phyloP scores from a whole-genome alignment of 1,140 invertebrate species.

The Drosophila malerkotliana region DNA sequence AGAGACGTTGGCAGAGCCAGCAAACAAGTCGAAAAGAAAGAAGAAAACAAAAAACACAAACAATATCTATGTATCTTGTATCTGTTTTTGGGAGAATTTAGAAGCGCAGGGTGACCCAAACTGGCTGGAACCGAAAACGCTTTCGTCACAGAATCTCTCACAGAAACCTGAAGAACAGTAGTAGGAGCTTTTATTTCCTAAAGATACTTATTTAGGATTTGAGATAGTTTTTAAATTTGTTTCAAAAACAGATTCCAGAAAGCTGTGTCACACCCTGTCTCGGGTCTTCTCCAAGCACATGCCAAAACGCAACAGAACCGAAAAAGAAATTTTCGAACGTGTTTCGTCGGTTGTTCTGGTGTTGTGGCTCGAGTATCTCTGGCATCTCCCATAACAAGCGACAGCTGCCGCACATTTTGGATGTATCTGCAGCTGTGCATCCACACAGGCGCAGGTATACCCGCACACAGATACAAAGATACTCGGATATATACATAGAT shows the following conservation, averaged over 20 bases:
- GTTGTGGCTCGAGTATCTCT: constrained; percentile 24
- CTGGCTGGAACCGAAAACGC: constrained; percentile 16
- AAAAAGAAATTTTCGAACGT: constrained; percentile 54
- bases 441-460: constrained; percentile 5
- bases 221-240: constrained; percentile 15
- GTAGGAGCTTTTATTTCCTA: constrained; percentile 1
- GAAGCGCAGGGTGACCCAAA: constrained; percentile 27
- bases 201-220: neutral
- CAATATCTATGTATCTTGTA: constrained; percentile 30
- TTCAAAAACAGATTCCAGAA: neutral
- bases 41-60: constrained; percentile 43
- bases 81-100: constrained; percentile 28
- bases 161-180: neutral
- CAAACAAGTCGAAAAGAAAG: constrained; percentile 49
- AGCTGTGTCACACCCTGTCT: constrained; percentile 29
- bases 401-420: constrained; percentile 69
- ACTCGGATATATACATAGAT: neutral
- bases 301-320: constrained; percentile 24
- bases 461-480: neutral
- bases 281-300: constrained; percentile 33
- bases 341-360: constrained; percentile 27
- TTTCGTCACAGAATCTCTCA: neutral
- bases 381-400: constrained; percentile 38
- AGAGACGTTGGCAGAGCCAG: constrained; percentile 21
- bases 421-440: constrained; percentile 70